Evolutionary conservation across 2,888 invertebrate genomes (phyloP).

Genomic region (Phaedon cochleariae): DNA sequence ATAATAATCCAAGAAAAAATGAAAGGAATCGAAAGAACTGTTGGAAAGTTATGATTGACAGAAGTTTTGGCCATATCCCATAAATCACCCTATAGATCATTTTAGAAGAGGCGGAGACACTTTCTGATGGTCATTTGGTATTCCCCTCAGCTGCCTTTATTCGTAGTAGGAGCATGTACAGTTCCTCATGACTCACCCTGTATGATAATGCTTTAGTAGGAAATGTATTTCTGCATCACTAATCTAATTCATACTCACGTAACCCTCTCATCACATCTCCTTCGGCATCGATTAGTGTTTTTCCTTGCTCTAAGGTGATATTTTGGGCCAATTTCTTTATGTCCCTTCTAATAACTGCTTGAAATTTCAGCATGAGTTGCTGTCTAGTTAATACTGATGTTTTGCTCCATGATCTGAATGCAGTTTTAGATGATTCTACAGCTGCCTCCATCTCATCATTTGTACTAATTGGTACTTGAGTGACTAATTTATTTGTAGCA

Average conservation of each 20-base stretch:
- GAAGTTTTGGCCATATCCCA: too few species aligned
- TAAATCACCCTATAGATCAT: too few species aligned
- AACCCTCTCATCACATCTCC: slow-evolving; percentile 97
- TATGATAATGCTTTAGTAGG: too few species aligned
- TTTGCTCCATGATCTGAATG: slow-evolving; percentile 84
- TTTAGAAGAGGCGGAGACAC: too few species aligned
- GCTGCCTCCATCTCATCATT: slow-evolving; percentile 89
- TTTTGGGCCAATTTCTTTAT: slow-evolving; percentile 89
- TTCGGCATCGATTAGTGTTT: slow-evolving; percentile 95
- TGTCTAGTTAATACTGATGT: slow-evolving; percentile 92
- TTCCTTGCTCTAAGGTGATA: slow-evolving; percentile 96
- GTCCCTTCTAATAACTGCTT: slow-evolving; percentile 86
- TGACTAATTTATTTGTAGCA: slow-evolving; percentile 86
- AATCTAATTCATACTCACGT: slow-evolving; percentile 81
- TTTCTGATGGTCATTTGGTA: too few species aligned
- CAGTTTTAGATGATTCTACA: slow-evolving; percentile 82
- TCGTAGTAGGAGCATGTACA: too few species aligned
- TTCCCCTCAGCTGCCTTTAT: too few species aligned
- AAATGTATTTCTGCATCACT: too few species aligned
- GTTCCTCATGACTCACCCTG: too few species aligned
- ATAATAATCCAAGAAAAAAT: too few species aligned
- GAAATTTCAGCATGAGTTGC: slow-evolving; percentile 74
- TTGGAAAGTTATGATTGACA: too few species aligned
- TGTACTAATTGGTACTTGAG: slow-evolving; percentile 89
- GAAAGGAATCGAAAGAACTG: too few species aligned